Evolutionary conservation across 2,113 vertebrate species (phyloP).

Genomic region (Pao palembangensis): DNA sequence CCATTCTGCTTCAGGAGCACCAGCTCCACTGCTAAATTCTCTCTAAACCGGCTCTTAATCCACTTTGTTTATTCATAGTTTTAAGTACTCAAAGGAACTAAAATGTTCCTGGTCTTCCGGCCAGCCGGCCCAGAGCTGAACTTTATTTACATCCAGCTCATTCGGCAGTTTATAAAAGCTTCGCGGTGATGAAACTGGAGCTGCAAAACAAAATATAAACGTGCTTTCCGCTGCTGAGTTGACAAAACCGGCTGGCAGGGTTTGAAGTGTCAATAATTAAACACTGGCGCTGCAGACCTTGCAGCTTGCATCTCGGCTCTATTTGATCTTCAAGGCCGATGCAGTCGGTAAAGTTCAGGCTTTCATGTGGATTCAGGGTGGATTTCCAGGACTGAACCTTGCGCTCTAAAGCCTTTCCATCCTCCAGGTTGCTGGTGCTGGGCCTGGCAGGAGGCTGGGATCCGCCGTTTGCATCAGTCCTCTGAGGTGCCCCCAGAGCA

Average conservation of each 20-base stretch:
- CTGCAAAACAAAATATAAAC: slow-evolving; percentile 44
- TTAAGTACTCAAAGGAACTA: slow-evolving; percentile 4
- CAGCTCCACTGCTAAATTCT: no score
- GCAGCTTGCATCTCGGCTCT: slow-evolving; percentile 67
- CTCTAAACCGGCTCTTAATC: neutral
- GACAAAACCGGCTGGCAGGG: slow-evolving; percentile 56
- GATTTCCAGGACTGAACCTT: slow-evolving; percentile 55
- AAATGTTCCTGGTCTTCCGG: slow-evolving; percentile 12
- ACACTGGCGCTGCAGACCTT: slow-evolving; percentile 54
- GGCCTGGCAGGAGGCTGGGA: slow-evolving; percentile 55
- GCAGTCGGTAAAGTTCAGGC: slow-evolving; percentile 50
- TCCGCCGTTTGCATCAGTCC: slow-evolving; percentile 49
- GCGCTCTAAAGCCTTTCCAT: slow-evolving; percentile 49
- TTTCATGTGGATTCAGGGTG: slow-evolving; percentile 66
- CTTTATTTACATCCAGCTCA: neutral
- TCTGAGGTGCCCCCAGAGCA: slow-evolving; percentile 58
- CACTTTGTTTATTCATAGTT: slow-evolving; percentile 13
- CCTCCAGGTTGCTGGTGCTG: slow-evolving; percentile 36
- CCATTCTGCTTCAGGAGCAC: no score
- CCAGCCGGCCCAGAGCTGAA: slow-evolving; percentile 5
- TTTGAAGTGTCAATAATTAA: slow-evolving; percentile 75
- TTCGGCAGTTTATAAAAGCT: slow-evolving; percentile 4
- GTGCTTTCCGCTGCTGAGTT: slow-evolving; percentile 62
- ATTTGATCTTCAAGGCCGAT: slow-evolving; percentile 74
- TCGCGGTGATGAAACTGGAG: slow-evolving; percentile 38